Percentiles rank a stretch among this genome's conserved stretches.
phyloP scores from a whole-genome alignment of 1,140 invertebrate genomes.

The Bicyclus anynana region DNA sequence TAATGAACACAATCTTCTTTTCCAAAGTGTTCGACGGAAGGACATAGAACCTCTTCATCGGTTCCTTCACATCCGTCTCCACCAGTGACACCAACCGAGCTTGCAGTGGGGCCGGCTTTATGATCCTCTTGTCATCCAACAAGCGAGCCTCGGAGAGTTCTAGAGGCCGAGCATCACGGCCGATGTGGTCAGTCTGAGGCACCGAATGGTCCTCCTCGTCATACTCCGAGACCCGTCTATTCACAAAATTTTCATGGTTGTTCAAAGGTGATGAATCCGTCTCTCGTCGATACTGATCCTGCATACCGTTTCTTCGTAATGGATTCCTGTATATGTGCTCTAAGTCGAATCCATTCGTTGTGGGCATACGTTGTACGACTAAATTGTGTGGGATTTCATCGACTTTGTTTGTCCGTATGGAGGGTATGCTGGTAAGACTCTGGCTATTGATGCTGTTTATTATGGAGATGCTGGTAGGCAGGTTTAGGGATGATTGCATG shows the following conservation, averaged over 20 bases:
- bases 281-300: slow-evolving; percentile 52
- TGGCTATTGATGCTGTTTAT: slow-evolving; percentile 45
- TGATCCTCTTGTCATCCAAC: slow-evolving; percentile 58
- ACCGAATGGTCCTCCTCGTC: slow-evolving; percentile 54
- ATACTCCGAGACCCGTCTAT: slow-evolving; percentile 60
- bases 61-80: slow-evolving; percentile 52
- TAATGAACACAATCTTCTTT: slow-evolving; percentile 73
- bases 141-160: slow-evolving; percentile 58
- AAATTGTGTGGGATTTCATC: slow-evolving; percentile 58
- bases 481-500: slow-evolving; percentile 39
- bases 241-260: slow-evolving; percentile 60
- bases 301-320: slow-evolving; percentile 55
- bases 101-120: slow-evolving; percentile 65
- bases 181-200: slow-evolving; percentile 37
- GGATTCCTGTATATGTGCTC: slow-evolving; percentile 46
- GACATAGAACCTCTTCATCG: slow-evolving; percentile 60
- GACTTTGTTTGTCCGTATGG: slow-evolving; percentile 37
- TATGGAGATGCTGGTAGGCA: slow-evolving; percentile 51
- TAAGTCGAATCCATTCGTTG: slow-evolving; percentile 49
- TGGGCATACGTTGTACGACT: slow-evolving; percentile 42
- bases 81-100: slow-evolving; percentile 55
- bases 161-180: slow-evolving; percentile 40
- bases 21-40: slow-evolving; percentile 63
- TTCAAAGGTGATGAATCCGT: slow-evolving; percentile 47
- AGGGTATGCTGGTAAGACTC: slow-evolving; percentile 37